Conservation (phyloP, 2,888 invertebrate genomes). For the Zygogramma bicolorata region DNA sequence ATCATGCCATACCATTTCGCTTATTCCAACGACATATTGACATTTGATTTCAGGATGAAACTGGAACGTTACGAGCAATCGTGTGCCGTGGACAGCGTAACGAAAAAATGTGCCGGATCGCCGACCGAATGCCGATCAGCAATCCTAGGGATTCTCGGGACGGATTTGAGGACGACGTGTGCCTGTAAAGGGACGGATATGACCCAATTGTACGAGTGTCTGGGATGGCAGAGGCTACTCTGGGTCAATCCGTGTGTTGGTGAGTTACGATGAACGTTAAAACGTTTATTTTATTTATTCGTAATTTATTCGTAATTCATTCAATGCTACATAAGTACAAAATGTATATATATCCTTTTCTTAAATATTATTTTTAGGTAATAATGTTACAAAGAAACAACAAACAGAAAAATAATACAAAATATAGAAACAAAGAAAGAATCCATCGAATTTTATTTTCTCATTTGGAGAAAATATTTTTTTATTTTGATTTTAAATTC, state of each 20-base stretch:
- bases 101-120: conserved; percentile 89
- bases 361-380: too few species aligned
- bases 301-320: too few species aligned
- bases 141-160: conserved; percentile 89
- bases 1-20: neutral
- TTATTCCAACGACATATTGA: neutral
- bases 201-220: conserved; percentile 86
- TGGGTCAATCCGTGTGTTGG: conserved; percentile 96
- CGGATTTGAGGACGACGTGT: conserved; percentile 88
- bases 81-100: conserved; percentile 91
- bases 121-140: conserved; percentile 87
- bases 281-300: too few species aligned
- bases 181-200: conserved; percentile 90
- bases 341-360: too few species aligned
- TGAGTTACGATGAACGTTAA: conserved; percentile 68
- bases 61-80: conserved; percentile 91
- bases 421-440: too few species aligned
- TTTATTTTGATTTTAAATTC: too few species aligned
- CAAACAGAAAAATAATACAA: too few species aligned
- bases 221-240: conserved; percentile 89
- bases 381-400: too few species aligned
- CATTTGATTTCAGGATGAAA: conserved; percentile 72
- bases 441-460: too few species aligned
- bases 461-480: too few species aligned
- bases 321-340: too few species aligned